phyloP scores from a whole-genome alignment of 1,140 invertebrate species.

The Trachymyrmex septentrionalis region DNA sequence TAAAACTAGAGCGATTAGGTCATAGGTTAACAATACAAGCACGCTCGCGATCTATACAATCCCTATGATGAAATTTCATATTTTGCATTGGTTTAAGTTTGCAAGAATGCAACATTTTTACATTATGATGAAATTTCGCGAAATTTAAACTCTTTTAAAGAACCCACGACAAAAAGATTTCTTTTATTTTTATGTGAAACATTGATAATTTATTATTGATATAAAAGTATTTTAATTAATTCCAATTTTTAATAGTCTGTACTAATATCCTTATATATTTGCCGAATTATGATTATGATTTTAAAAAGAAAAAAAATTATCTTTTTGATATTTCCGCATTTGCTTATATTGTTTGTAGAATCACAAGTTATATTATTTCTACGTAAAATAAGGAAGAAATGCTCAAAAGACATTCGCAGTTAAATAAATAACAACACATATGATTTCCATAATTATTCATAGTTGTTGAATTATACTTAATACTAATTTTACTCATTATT shows the following conservation, averaged over 20 bases:
- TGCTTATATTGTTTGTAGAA: not conserved
- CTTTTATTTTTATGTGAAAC: not conserved
- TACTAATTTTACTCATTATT: not conserved
- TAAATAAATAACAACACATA: not conserved
- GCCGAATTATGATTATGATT: not conserved
- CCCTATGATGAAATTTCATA: not conserved
- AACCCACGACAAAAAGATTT: not conserved
- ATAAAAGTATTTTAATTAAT: not conserved
- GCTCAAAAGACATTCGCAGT: not conserved
- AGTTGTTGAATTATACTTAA: not conserved
- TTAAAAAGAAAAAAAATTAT: not conserved
- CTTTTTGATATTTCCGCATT: not conserved
- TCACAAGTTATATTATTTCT: not conserved
- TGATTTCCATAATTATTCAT: not conserved
- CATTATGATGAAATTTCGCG: not conserved
- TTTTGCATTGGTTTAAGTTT: not conserved
- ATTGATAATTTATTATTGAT: slow-evolving; percentile 20
- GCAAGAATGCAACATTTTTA: too few species aligned
- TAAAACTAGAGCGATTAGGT: slow-evolving; percentile 25
- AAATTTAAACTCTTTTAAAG: not conserved
- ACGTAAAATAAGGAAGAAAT: slow-evolving; percentile 3
- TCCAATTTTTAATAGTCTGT: not conserved
- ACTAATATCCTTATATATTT: not conserved
- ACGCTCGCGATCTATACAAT: not conserved
- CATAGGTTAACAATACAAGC: not conserved